A percentile compares a stretch with the other conserved stretches of the same genome.
Conservation (phyloP, 2,888 invertebrate genomes). For the Nemoura dubitans region DNA sequence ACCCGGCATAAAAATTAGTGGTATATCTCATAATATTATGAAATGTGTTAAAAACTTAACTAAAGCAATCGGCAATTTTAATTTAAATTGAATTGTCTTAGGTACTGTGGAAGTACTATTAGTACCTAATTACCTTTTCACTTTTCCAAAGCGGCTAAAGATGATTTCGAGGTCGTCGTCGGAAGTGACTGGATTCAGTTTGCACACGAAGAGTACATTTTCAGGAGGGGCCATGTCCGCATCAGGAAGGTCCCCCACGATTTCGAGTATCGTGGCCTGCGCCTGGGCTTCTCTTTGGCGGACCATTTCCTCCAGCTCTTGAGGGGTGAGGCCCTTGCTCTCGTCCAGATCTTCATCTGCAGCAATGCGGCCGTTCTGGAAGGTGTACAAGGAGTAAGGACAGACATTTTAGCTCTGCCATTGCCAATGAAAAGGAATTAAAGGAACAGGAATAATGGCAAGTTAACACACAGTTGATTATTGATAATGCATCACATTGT, state of each 20-base stretch:
- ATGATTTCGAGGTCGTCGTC: conserved; percentile 98
- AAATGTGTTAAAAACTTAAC: too few species aligned
- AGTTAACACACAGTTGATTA: too few species aligned
- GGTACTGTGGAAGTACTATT: too few species aligned
- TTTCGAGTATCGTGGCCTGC: conserved; percentile 95
- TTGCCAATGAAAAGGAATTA: too few species aligned
- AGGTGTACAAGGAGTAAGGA: neutral
- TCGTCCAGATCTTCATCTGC: conserved; percentile 95
- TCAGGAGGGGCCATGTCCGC: conserved; percentile 98
- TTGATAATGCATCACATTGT: too few species aligned
- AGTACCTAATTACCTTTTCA: too few species aligned
- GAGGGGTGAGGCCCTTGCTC: conserved; percentile 81
- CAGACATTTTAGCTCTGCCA: too few species aligned
- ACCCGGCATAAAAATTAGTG: too few species aligned
- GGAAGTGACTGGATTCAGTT: conserved; percentile 96
- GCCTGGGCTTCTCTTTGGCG: conserved; percentile 95
- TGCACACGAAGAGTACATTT: conserved; percentile 98
- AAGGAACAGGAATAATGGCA: too few species aligned
- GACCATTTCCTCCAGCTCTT: conserved; percentile 86
- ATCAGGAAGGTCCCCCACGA: conserved; percentile 97
- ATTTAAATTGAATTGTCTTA: too few species aligned
- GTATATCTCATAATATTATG: too few species aligned
- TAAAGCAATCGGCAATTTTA: too few species aligned
- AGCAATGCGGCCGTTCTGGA: conserved; percentile 84
- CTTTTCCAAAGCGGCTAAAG: conserved; percentile 94